phyloP scores from a whole-genome alignment of 2,888 invertebrate species.

The Ceramica pisi region DNA sequence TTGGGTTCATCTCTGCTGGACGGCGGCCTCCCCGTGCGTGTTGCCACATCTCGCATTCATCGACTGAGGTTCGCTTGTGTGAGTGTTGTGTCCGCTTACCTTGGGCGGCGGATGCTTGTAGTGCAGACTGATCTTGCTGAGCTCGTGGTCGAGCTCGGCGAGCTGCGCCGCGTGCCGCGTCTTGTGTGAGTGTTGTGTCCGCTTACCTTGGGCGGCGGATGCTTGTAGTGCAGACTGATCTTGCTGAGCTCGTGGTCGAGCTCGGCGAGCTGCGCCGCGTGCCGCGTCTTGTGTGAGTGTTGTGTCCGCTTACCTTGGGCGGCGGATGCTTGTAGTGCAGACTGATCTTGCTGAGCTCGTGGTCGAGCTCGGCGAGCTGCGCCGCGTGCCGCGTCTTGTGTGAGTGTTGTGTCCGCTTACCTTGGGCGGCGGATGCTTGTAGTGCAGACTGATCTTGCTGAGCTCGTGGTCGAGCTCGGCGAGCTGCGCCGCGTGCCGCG shows the following conservation, averaged over 20 bases:
- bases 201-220: constrained; percentile 81
- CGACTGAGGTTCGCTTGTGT: too few relatives aligned
- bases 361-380: constrained; percentile 90
- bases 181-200: constrained; percentile 41
- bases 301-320: constrained; percentile 78
- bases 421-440: constrained; percentile 84
- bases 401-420: too few relatives aligned
- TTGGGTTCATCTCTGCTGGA: too few relatives aligned
- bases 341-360: constrained; percentile 92
- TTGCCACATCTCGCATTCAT: too few relatives aligned
- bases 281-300: constrained; percentile 73
- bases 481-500: constrained; percentile 87
- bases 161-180: constrained; percentile 87
- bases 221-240: constrained; percentile 90
- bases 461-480: constrained; percentile 91
- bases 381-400: constrained; percentile 81
- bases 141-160: constrained; percentile 91
- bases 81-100: constrained; percentile 64
- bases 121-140: constrained; percentile 91
- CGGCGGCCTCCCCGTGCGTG: too few relatives aligned
- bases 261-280: constrained; percentile 89
- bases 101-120: constrained; percentile 85
- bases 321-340: constrained; percentile 87
- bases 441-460: constrained; percentile 91
- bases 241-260: constrained; percentile 92